Conservation (phyloP, 2,888 invertebrate genomes). For the Monopis laevigella region DNA sequence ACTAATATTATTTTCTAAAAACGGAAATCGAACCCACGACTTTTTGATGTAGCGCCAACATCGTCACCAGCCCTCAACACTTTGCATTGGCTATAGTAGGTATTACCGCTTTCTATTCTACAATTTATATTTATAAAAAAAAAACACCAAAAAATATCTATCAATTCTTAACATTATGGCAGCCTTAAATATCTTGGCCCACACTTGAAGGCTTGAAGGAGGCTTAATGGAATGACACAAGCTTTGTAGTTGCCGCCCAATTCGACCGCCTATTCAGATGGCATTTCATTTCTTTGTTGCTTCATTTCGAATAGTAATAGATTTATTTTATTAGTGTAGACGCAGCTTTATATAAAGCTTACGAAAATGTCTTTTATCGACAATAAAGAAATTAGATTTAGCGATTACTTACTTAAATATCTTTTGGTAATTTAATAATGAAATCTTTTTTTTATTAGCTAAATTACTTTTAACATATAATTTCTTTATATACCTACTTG, state of each 20-base stretch:
- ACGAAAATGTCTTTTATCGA: constrained; percentile 6
- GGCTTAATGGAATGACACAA: constrained; percentile 66
- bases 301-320: constrained; percentile 64
- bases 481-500: not conserved
- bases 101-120: too few species aligned
- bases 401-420: constrained; percentile 4
- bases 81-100: too few species aligned
- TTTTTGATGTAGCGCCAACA: too few species aligned
- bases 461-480: not conserved
- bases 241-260: constrained; percentile 65
- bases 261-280: constrained; percentile 67
- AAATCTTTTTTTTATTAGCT: too few species aligned
- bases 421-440: too few species aligned
- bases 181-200: constrained; percentile 18
- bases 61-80: too few species aligned
- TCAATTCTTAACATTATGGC: too few species aligned
- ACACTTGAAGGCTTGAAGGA: constrained; percentile 59
- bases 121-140: too few species aligned
- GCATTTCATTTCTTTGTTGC: constrained; percentile 65
- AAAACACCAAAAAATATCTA: too few species aligned
- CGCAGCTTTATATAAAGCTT: not conserved
- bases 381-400: constrained; percentile 9
- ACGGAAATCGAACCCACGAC: too few species aligned
- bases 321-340: constrained; percentile 23
- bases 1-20: too few species aligned